Conservation (phyloP, 1,140 invertebrate species). For the Limonius californicus region DNA sequence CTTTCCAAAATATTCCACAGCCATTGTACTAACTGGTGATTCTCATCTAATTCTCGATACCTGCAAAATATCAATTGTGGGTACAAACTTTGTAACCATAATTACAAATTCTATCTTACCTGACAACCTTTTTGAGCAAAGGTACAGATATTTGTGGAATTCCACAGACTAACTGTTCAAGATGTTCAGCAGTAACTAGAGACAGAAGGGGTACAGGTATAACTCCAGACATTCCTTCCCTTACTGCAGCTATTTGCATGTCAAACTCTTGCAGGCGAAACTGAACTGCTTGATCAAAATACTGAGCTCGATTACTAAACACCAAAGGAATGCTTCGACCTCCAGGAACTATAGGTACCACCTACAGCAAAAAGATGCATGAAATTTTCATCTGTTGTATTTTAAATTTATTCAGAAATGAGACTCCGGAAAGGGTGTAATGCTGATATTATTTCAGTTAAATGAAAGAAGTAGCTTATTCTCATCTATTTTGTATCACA, state of each 20-base stretch:
- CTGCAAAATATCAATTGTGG: constrained; percentile 46
- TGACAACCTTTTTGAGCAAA: constrained; percentile 60
- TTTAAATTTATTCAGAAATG: no score
- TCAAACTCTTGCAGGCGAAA: constrained; percentile 65
- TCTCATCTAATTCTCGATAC: constrained; percentile 64
- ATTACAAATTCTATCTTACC: constrained; percentile 44
- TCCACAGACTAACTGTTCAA: constrained; percentile 66
- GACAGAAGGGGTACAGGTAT: constrained; percentile 63
- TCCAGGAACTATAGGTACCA: constrained; percentile 59
- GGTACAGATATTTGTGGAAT: constrained; percentile 61
- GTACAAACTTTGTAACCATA: no score
- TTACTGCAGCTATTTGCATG: constrained; percentile 57
- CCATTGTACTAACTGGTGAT: constrained; percentile 59
- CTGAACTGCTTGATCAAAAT: constrained; percentile 59
- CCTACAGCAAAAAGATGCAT: no score
- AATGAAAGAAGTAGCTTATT: no score
- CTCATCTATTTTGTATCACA: no score
- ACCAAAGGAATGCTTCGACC: constrained; percentile 58
- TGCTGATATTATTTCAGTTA: no score
- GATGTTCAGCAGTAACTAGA: constrained; percentile 56
- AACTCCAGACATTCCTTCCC: constrained; percentile 65
- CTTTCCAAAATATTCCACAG: constrained; percentile 62
- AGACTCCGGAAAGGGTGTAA: no score
- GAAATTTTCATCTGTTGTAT: no score
- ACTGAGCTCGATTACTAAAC: constrained; percentile 60